Conservation (phyloP, 37 sponge, comb jelly and placozoan genomes). For the Axinella damicornis region DNA sequence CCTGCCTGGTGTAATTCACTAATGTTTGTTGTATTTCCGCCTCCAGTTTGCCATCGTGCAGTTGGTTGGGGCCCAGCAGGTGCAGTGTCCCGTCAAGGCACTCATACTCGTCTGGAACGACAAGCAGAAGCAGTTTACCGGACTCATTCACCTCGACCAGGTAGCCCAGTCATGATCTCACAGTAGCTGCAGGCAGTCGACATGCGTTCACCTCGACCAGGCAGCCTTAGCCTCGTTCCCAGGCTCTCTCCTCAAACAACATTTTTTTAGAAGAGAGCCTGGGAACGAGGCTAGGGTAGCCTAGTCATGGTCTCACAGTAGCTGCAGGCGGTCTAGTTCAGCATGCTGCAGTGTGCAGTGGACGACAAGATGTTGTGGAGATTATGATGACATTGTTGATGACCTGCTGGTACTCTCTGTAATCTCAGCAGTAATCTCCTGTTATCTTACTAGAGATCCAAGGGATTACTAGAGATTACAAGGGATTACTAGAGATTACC, state of each 20-base stretch:
- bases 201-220: background rate
- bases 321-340: too few species aligned
- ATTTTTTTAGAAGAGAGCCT: too few species aligned
- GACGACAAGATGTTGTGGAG: too few species aligned
- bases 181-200: background rate
- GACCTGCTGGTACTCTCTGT: too few species aligned
- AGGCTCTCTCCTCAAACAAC: too few species aligned
- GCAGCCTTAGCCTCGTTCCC: too few species aligned
- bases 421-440: too few species aligned
- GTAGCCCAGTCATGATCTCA: slow-evolving; percentile 17
- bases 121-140: slow-evolving; percentile 65
- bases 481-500: too few species aligned
- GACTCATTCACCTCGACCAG: slow-evolving; percentile 70
- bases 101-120: slow-evolving; percentile 70
- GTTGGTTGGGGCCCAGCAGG: slow-evolving; percentile 11
- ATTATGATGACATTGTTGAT: too few species aligned
- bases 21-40: background rate
- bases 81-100: slow-evolving; percentile 69
- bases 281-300: background rate
- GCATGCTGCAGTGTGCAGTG: too few species aligned
- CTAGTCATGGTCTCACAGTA: background rate
- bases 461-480: too few species aligned
- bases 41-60: slow-evolving; percentile 60
- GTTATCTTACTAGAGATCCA: too few species aligned
- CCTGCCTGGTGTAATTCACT: background rate